phyloP scores from a whole-genome alignment of 2,888 invertebrate species.

The Mythimna vitellina region DNA sequence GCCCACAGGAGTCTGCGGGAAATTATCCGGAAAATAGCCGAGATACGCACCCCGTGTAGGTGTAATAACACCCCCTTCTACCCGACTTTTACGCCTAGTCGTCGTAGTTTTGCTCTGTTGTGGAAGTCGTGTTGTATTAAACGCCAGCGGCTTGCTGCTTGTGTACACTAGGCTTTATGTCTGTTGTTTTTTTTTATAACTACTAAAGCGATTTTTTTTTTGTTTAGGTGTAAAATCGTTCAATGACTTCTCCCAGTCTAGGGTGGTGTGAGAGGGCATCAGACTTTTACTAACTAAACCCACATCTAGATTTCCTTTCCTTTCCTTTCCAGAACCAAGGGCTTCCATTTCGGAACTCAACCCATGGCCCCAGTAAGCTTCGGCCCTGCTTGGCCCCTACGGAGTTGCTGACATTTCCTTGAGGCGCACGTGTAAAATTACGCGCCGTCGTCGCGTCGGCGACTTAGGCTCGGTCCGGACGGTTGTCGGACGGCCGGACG shows the following conservation, averaged over 20 bases:
- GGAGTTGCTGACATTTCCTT: too few relatives aligned
- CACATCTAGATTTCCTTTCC: too few relatives aligned
- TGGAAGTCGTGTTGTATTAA: constrained; percentile 47
- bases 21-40: constrained; percentile 87
- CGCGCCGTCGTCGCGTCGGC: too few relatives aligned
- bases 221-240: not conserved
- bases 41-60: constrained; percentile 73
- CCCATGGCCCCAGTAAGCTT: too few relatives aligned
- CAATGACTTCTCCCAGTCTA: too few relatives aligned
- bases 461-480: too few relatives aligned
- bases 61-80: constrained; percentile 73
- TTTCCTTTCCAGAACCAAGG: too few relatives aligned
- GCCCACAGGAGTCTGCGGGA: constrained; percentile 76
- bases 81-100: constrained; percentile 53
- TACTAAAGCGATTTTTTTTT: not conserved
- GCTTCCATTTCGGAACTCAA: too few relatives aligned
- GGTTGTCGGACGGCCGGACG: too few relatives aligned
- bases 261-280: not conserved
- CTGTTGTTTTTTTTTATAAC: constrained; percentile 21
- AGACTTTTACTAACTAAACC: too few relatives aligned
- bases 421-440: too few relatives aligned
- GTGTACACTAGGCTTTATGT: constrained; percentile 40
- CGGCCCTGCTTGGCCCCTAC: too few relatives aligned
- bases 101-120: not conserved
- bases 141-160: constrained; percentile 28